Evolutionary conservation across 1,140 invertebrate species (phyloP), one percentile per base, ranked within the genome.

Genomic region (Lutraria rhynchaena): DNA sequence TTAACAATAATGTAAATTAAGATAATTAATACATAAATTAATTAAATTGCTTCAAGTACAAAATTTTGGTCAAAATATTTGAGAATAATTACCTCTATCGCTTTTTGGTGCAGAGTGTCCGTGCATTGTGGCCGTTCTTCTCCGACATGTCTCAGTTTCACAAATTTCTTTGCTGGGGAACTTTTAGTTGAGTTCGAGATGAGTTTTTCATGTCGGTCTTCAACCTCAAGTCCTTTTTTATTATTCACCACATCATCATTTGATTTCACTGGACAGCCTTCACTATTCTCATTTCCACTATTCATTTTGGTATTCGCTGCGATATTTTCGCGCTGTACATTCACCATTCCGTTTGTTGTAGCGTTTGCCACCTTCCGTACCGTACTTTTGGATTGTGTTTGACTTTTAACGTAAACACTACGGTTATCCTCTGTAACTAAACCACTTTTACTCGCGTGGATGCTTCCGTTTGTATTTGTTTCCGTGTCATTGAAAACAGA

Each of bases 41-140:
- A n/a, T n/a, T n/a, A 41, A 41, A 15, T 41, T 41, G 37, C 37
- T 41, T 41, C 15, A 41, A 41, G 15, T 41, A 7, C 15, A 41
- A 41, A 41, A 7, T 41, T 41, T 7, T 41, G 37, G 37, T 41
- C 37, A 41, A 41, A 41, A 41, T 41, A 41, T 41, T 7, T 41
- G 37, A 41, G 5, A 41, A 41, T 7, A 41, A 7, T 80, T 82
- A 91, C 90, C 88, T 87, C 86, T 3, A 83, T 78, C 24, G 65
- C 55, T 69, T 91, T 90, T 31, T 63, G 81, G 65, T 91, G 89
- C 29, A 91, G 80, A 4, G 85, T 87, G 63, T 91, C 90, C 11
- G 74, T 83, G 49, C 85, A 76, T 5, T 85, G 77, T 27, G 85
- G 83, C 76, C 83, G 83, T 29, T 89, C 87, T 37, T 88, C 86